Evolutionary conservation across 2,888 invertebrate genomes (phyloP).

Genomic region (Coelinius sp.): DNA sequence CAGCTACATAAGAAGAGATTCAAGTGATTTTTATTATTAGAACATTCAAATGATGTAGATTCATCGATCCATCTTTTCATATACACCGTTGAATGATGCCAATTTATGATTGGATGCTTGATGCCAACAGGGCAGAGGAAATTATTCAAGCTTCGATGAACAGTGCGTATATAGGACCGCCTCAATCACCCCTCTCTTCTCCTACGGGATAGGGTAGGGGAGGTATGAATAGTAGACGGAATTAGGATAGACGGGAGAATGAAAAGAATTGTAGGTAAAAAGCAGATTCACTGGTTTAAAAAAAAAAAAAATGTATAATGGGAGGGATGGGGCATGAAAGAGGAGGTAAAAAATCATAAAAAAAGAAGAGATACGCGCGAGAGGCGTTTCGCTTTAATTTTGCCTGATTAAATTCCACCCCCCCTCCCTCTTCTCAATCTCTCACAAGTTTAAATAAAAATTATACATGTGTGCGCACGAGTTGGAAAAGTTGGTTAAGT

Average conservation of each 20-base stretch:
- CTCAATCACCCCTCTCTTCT: background rate
- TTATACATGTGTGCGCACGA: background rate
- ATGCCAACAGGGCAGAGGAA: conserved; percentile 39
- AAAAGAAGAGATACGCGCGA: conserved; percentile 26
- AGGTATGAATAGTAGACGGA: conserved; percentile 17
- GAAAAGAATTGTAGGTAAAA: conserved; percentile 19
- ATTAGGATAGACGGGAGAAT: conserved; percentile 26
- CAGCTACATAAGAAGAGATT: background rate
- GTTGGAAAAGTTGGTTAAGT: conserved; percentile 18
- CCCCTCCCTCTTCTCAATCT: background rate
- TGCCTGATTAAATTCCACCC: conserved; percentile 22
- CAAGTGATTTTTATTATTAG: conserved; percentile 30
- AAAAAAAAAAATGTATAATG: conserved; percentile 3
- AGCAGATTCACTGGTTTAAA: conserved; percentile 15
- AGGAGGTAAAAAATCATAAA: conserved; percentile 16
- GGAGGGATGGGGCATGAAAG: conserved; percentile 7
- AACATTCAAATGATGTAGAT: conserved; percentile 41
- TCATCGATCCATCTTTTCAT: conserved; percentile 48
- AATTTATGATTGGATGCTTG: conserved; percentile 49
- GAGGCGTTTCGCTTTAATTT: conserved; percentile 33
- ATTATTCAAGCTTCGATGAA: conserved; percentile 43
- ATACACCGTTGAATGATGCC: conserved; percentile 39
- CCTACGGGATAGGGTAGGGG: background rate
- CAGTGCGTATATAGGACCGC: conserved; percentile 24
- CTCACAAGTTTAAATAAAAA: conserved; percentile 10